Percentiles rank a stretch among this genome's conserved stretches.
Evolutionary conservation across 2,888 invertebrate genomes (phyloP).

Genomic region (Athalia rosae): DNA sequence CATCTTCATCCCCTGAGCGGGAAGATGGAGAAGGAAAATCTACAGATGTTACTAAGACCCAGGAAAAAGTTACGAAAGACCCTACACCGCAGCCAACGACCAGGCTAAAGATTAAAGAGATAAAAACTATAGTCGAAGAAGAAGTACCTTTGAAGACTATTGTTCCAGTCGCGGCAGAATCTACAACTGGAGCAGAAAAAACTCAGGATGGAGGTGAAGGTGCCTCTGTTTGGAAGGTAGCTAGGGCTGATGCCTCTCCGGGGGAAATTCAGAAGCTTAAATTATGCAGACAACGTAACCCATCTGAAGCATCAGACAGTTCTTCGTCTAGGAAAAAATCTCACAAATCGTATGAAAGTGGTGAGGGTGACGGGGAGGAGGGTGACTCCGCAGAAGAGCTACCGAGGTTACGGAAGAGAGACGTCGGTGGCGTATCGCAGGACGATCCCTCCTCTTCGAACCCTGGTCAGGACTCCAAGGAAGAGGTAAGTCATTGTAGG

Average conservation of each 20-base stretch:
- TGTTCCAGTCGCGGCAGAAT: not conserved
- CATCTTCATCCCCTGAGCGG: conserved; percentile 75
- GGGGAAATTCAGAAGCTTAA: conserved; percentile 81
- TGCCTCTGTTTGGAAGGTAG: conserved; percentile 74
- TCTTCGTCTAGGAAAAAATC: conserved; percentile 67
- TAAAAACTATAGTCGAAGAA: not conserved
- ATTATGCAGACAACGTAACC: conserved; percentile 77
- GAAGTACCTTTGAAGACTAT: not conserved
- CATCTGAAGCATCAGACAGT: conserved; percentile 68
- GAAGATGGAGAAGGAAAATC: conserved; percentile 66
- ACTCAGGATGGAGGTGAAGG: conserved; percentile 63
- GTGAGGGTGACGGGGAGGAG: conserved; percentile 69
- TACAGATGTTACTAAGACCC: not conserved
- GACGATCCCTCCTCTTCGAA: conserved; percentile 66
- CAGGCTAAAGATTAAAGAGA: conserved; percentile 33
- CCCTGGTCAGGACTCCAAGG: conserved; percentile 70
- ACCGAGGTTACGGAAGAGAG: conserved; percentile 55
- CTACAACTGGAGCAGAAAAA: not conserved
- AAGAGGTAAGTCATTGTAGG: conserved; percentile 74
- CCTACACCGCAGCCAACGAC: not conserved
- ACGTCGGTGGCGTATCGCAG: conserved; percentile 58
- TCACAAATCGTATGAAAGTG: conserved; percentile 68
- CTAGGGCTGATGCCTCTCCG: conserved; percentile 72
- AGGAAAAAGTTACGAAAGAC: conserved; percentile 11
- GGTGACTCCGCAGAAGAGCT: conserved; percentile 71